Evolutionary conservation across 2,113 vertebrate species (phyloP).

Genomic region (Callithrix jacchus): DNA sequence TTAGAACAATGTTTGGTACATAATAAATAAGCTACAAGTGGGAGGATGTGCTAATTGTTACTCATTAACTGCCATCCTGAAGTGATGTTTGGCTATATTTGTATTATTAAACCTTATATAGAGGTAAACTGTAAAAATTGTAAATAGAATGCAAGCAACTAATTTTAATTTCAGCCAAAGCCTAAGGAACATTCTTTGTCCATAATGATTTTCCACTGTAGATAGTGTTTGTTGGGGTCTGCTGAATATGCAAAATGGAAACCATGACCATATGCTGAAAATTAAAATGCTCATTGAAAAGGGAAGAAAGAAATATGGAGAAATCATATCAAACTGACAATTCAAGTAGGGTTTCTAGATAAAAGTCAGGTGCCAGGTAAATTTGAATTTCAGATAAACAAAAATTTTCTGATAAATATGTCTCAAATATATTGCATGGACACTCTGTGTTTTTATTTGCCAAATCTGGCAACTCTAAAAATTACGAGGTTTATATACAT

Average conservation of each 20-base stretch:
- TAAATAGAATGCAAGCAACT: not conserved
- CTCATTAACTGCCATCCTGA: not conserved
- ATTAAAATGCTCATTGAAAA: constrained; percentile 35
- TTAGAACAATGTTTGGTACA: not conserved
- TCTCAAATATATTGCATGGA: not conserved
- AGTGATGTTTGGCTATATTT: not conserved
- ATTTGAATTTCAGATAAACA: not conserved
- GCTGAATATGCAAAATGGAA: constrained; percentile 45
- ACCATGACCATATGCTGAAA: constrained; percentile 17
- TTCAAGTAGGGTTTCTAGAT: not conserved
- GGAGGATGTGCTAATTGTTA: not conserved
- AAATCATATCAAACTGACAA: not conserved
- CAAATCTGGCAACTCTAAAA: not conserved
- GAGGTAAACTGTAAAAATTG: not conserved
- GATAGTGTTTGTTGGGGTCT: not conserved
- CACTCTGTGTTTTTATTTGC: not conserved
- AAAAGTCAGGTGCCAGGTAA: not conserved
- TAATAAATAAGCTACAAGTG: not conserved
- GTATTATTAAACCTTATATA: not conserved
- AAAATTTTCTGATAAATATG: not conserved
- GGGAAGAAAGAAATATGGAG: not conserved
- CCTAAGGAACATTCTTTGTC: not conserved
- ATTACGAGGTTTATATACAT: not conserved
- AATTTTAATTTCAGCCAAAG: constrained; percentile 24
- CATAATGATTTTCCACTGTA: constrained; percentile 22